Evolutionary conservation across 2,888 invertebrate genomes (phyloP), one percentile per base, ranked within the genome.

Genomic region (Diaprepes abbreviatus): DNA sequence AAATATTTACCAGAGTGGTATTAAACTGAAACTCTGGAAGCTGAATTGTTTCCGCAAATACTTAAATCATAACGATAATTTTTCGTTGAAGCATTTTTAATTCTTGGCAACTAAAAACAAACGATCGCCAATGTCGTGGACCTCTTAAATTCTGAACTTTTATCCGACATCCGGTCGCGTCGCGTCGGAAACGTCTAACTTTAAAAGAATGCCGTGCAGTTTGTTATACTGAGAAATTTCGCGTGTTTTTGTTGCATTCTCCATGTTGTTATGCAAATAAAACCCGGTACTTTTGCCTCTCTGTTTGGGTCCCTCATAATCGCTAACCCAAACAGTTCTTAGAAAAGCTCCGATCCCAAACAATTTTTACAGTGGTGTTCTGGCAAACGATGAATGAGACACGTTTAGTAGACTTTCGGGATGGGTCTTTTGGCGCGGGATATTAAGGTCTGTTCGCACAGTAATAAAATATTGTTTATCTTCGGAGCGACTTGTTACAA

Each of bases 251-350:
- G 52, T 63, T 63, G 28, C 62, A 52, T 63, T 52, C 50, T 24
- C 50, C 10, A 16, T 28, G 24, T 36, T 21, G 62, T 24, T 63
- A 63, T 63, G 62, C 62, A 63, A 63, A 63, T 63, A 63, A 40
- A 36, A 63, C 38, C 40, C 52, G 31, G 62, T 50, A 24, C 36
- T 52, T 63, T 63, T 63, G 36, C 38, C 62, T 38, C 33, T 58
- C 12, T 52, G 52, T 63, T 63, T 40, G 62, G 62, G 52, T 52
- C 62, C 17, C 59, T 16, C 38, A 52, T 63, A 63, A 62, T 63
- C 62, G 50, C 40, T 24, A 52, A 63, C 36, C 52, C 62, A 63
- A 63, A 63, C 62, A 63, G 16, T 52, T 63, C 62, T 38, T 7
- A 31, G 62, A 63, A 50, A 40, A 31, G 28, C 9, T 35, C 38